These are phyloP conservation scores for Dasysyrphus tricinctus DNA, from an alignment of 2,888 invertebrate genomes.

Conservation along the genomic window DNA sequence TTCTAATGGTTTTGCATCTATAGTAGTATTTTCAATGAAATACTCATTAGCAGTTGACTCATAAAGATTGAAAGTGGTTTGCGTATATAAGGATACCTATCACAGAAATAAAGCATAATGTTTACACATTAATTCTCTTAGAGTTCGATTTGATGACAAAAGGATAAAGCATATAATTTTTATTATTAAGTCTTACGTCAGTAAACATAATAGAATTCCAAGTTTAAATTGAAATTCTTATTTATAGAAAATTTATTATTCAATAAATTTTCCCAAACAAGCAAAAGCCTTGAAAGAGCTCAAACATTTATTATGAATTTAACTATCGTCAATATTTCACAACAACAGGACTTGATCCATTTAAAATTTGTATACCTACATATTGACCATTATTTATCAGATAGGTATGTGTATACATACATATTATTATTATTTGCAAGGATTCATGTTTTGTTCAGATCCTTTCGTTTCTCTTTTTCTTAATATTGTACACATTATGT, in stretches of 20 bases:
- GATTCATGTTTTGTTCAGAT: slow-evolving; percentile 9
- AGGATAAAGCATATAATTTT: background rate
- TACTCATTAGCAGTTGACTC: too few relatives aligned
- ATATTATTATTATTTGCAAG: background rate
- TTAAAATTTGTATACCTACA: slow-evolving; percentile 26
- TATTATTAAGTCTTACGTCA: background rate
- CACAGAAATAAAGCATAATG: background rate
- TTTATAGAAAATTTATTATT: slow-evolving; percentile 16
- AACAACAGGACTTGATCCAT: slow-evolving; percentile 20
- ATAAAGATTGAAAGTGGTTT: too few relatives aligned
- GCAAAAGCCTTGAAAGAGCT: slow-evolving; percentile 14
- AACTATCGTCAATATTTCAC: slow-evolving; percentile 21
- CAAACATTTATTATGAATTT: slow-evolving; percentile 24
- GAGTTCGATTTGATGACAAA: background rate
- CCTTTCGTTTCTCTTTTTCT: slow-evolving; percentile 3
- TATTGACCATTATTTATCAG: slow-evolving; percentile 19
- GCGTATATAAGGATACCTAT: too few relatives aligned
- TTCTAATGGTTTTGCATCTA: too few relatives aligned
- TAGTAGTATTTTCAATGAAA: too few relatives aligned
- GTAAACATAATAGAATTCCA: background rate
- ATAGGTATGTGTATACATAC: background rate
- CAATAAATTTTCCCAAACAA: slow-evolving; percentile 18
- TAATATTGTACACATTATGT: background rate
- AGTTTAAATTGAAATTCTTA: slow-evolving; percentile 14
- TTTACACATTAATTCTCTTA: background rate